phyloP scores from a whole-genome alignment of 1,140 invertebrate species.

The Holotrichia oblita region DNA sequence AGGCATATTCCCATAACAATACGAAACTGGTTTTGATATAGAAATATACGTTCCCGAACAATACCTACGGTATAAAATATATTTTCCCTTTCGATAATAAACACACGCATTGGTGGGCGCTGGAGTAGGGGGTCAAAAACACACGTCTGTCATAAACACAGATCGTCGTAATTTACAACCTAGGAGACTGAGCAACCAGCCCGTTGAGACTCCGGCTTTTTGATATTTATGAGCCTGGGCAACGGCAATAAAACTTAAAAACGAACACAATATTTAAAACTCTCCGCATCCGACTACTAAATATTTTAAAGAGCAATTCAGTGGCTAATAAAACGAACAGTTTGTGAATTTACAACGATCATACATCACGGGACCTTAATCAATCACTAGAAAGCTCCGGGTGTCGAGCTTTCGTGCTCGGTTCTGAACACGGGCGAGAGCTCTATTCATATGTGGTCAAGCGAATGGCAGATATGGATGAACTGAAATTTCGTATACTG shows the following conservation, averaged over 20 bases:
- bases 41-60: slow-evolving; percentile 23
- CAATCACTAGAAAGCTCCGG: slow-evolving; percentile 42
- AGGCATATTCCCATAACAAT: background rate
- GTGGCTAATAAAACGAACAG: slow-evolving; percentile 51
- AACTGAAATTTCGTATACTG: slow-evolving; percentile 23
- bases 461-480: slow-evolving; percentile 41
- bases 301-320: slow-evolving; percentile 45
- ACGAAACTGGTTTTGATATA: slow-evolving; percentile 14
- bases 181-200: background rate
- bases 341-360: slow-evolving; percentile 51
- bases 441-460: slow-evolving; percentile 42
- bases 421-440: slow-evolving; percentile 3
- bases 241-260: slow-evolving; percentile 40
- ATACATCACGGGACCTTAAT: slow-evolving; percentile 49
- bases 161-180: slow-evolving; percentile 45
- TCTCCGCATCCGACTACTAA: slow-evolving; percentile 38
- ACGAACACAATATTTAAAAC: slow-evolving; percentile 41
- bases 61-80: slow-evolving; percentile 24
- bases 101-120: slow-evolving; percentile 5
- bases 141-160: slow-evolving; percentile 43
- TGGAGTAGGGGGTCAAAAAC: slow-evolving; percentile 37
- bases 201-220: slow-evolving; percentile 1
- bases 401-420: slow-evolving; percentile 36
- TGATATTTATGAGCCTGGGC: slow-evolving; percentile 12
- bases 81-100: slow-evolving; percentile 39